Evolutionary conservation across 2,797 vertebrate species (phyloP).

Genomic region (Catostomus latipinnis): DNA sequence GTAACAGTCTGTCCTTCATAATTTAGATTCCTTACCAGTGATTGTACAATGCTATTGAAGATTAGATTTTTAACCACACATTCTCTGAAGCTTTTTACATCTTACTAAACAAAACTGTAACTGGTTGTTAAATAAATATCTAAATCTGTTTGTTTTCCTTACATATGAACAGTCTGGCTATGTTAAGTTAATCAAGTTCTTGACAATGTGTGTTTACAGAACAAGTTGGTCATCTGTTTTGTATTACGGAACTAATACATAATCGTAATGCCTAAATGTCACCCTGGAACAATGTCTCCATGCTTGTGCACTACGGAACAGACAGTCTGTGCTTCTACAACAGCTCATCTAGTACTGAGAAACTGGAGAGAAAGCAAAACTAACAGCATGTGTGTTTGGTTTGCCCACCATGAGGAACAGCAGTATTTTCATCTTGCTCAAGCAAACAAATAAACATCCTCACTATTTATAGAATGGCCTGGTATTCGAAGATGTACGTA

Average conservation of each 20-base stretch:
- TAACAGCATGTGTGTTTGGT: conserved; percentile 20
- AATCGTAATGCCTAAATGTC: too few relatives aligned
- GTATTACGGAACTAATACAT: not conserved
- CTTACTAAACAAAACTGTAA: too few relatives aligned
- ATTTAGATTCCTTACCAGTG: not conserved
- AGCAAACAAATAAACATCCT: conserved; percentile 23
- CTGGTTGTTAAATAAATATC: too few relatives aligned
- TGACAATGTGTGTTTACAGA: not conserved
- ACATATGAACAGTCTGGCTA: too few relatives aligned
- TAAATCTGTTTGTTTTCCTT: too few relatives aligned
- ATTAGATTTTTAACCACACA: too few relatives aligned
- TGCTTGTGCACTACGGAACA: too few relatives aligned
- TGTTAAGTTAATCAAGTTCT: not conserved
- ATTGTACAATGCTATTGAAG: too few relatives aligned
- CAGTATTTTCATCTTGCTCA: not conserved
- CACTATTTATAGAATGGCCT: not conserved
- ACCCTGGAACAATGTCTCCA: too few relatives aligned
- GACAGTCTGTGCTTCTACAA: not conserved
- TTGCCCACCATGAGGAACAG: conserved; percentile 28
- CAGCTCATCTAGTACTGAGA: conserved; percentile 11
- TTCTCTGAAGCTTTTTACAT: too few relatives aligned
- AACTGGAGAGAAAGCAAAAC: conserved; percentile 9
- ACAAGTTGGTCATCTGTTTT: not conserved
- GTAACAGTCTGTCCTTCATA: not conserved
- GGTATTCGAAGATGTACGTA: not conserved